Percentiles rank a stretch among this genome's conserved stretches.
These are phyloP conservation scores for Tigriopus japonicus DNA, from an alignment of 1,140 invertebrate species.

Conservation along the genomic window DNA sequence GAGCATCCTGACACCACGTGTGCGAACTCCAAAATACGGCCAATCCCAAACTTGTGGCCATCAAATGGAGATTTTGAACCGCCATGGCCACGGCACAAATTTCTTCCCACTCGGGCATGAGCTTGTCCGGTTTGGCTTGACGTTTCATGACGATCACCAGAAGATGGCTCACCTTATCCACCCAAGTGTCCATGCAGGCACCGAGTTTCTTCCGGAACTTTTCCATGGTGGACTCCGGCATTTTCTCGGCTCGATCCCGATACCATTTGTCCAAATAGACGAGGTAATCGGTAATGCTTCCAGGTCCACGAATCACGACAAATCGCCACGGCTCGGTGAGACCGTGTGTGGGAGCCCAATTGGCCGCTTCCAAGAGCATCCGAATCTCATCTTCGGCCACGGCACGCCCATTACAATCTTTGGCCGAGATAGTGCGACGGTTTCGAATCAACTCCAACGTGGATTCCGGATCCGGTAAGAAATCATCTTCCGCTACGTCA, in stretches of 20 bases:
- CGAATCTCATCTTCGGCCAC: not conserved
- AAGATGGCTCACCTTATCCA: not conserved
- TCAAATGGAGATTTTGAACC: slow-evolving; percentile 7
- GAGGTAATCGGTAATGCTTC: not conserved
- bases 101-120: slow-evolving; percentile 10
- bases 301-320: not conserved
- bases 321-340: not conserved
- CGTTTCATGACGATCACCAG: slow-evolving; percentile 9
- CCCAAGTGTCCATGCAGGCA: not conserved
- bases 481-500: too few species aligned
- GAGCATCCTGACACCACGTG: slow-evolving; percentile 7
- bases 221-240: not conserved
- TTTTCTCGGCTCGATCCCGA: not conserved
- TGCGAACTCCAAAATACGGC: slow-evolving; percentile 2
- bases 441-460: not conserved
- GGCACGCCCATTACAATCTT: not conserved
- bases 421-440: not conserved
- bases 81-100: not conserved
- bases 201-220: not conserved
- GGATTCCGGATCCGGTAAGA: not conserved
- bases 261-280: not conserved
- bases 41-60: not conserved
- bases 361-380: slow-evolving; percentile 4
- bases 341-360: slow-evolving; percentile 7
- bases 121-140: slow-evolving; percentile 4